Conservation (phyloP, 2,797 vertebrate genomes). For the Bradypus variegatus region DNA sequence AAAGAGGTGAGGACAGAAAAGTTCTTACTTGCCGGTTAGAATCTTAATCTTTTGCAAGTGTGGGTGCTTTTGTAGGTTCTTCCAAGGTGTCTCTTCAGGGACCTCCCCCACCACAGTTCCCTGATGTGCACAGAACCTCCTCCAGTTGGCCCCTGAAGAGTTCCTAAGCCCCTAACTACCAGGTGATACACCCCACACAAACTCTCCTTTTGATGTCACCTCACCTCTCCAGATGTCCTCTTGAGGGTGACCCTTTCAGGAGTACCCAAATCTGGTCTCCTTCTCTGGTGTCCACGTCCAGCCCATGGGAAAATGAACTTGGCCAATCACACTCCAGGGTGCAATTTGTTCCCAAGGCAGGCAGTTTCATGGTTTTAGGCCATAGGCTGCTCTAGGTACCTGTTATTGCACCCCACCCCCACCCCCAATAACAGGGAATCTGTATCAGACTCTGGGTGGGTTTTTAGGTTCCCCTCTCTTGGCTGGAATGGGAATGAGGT, state of each 20-base stretch:
- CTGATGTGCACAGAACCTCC: not conserved
- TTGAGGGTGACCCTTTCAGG: not conserved
- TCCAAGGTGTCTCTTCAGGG: not conserved
- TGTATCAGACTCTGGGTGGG: not conserved
- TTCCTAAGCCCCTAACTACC: not conserved
- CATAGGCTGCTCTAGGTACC: not conserved
- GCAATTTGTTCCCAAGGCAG: not conserved
- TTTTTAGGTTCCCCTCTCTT: not conserved
- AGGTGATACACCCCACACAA: no score
- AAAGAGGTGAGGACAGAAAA: not conserved
- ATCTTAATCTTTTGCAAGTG: rapidly evolving
- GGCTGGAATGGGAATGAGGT: not conserved
- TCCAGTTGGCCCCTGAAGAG: not conserved
- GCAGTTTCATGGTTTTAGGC: not conserved
- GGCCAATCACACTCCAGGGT: not conserved
- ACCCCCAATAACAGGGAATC: not conserved
- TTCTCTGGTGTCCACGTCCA: rapidly evolving
- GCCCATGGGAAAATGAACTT: not conserved
- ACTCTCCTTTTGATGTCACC: not conserved
- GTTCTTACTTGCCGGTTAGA: not conserved
- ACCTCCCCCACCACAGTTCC: not conserved
- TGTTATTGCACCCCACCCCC: no score
- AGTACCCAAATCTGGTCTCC: not conserved
- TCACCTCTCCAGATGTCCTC: not conserved
- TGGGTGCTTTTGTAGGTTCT: not conserved